phyloP scores from a whole-genome alignment of 2,888 invertebrate species.

The Acleris holmiana region DNA sequence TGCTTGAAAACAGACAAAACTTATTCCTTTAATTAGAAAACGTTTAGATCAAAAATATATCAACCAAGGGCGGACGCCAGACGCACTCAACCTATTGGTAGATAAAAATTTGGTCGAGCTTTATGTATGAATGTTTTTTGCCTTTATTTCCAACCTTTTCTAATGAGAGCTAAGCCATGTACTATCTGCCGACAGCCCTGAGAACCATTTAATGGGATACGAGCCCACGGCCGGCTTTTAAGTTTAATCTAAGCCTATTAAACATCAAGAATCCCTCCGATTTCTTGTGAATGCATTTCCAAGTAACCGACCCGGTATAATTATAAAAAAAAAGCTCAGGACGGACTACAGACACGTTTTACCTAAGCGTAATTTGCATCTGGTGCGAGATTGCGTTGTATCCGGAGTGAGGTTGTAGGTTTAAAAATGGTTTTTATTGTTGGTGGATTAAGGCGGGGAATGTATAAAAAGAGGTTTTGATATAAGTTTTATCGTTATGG shows the following conservation, averaged over 20 bases:
- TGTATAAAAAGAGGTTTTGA: slow-evolving; percentile 12
- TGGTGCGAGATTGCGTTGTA: slow-evolving; percentile 43
- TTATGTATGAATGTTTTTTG: slow-evolving; percentile 42
- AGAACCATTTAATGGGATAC: slow-evolving; percentile 69
- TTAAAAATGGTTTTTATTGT: slow-evolving; percentile 43
- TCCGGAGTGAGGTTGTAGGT: slow-evolving; percentile 9
- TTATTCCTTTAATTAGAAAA: neutral
- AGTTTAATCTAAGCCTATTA: slow-evolving; percentile 83
- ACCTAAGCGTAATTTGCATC: slow-evolving; percentile 83
- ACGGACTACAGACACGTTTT: slow-evolving; percentile 81
- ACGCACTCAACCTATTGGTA: neutral
- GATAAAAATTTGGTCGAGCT: slow-evolving; percentile 8
- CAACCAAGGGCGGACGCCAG: too few relatives aligned
- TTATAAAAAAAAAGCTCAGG: slow-evolving; percentile 80
- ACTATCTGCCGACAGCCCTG: slow-evolving; percentile 49
- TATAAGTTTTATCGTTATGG: slow-evolving; percentile 49
- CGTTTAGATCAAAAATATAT: slow-evolving; percentile 5
- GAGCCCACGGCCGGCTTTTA: slow-evolving; percentile 73
- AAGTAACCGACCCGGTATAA: slow-evolving; percentile 81
- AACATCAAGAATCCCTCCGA: slow-evolving; percentile 76
- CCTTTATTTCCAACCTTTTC: slow-evolving; percentile 41
- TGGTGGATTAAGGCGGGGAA: slow-evolving; percentile 15
- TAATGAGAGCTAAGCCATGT: slow-evolving; percentile 63
- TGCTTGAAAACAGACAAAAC: neutral
- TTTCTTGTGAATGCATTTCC: slow-evolving; percentile 82